Evolutionary conservation across 2,797 vertebrate genomes (phyloP).

Genomic region (Propithecus perrieri): DNA sequence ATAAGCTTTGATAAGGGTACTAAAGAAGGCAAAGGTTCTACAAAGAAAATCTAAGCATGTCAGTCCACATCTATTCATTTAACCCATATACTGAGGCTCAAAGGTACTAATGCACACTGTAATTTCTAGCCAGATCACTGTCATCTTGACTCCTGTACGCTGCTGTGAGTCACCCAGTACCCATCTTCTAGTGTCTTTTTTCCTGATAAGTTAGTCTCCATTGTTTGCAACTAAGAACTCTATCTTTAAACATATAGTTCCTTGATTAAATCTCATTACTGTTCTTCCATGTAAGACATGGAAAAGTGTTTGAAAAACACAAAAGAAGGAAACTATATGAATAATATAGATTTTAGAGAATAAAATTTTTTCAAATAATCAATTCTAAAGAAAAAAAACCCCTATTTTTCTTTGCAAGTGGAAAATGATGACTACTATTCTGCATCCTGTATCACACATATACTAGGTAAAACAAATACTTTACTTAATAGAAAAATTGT

Average conservation of each 20-base stretch:
- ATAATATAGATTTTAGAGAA: background rate
- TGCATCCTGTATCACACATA: background rate
- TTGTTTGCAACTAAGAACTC: background rate
- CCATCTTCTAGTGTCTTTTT: background rate
- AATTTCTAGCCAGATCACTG: slow-evolving; percentile 77
- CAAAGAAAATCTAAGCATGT: background rate
- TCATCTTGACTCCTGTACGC: slow-evolving; percentile 78
- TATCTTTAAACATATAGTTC: background rate
- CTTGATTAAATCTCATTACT: background rate
- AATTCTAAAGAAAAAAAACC: background rate
- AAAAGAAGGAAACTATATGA: background rate
- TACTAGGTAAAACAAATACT: background rate
- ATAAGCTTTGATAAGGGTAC: background rate
- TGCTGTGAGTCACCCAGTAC: slow-evolving; percentile 71
- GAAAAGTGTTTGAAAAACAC: background rate
- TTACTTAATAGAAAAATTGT: background rate
- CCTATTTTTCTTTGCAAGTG: background rate
- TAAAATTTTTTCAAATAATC: background rate
- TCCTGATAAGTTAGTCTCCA: background rate
- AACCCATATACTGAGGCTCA: slow-evolving; percentile 44
- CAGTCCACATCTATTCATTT: background rate
- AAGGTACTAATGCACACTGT: slow-evolving; percentile 72
- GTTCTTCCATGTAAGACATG: background rate
- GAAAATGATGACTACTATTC: background rate
- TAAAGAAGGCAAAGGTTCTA: background rate